Evolutionary conservation across 2,113 vertebrate genomes (phyloP).

Genomic region (Hypomesus transpacificus): DNA sequence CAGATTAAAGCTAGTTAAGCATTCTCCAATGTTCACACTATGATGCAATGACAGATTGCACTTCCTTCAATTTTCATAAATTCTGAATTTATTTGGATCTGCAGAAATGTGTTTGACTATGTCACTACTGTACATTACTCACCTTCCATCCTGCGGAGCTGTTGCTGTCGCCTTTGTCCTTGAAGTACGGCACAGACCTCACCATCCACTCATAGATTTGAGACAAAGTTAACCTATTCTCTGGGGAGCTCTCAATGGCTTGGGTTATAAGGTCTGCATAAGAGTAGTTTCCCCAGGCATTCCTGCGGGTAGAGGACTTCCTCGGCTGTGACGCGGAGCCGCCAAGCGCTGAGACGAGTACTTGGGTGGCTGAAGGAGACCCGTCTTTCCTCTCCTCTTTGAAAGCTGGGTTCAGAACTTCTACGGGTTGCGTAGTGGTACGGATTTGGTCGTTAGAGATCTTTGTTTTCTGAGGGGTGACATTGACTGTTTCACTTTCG

Average conservation of each 20-base stretch:
- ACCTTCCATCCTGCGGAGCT: conserved; percentile 98
- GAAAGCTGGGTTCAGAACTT: conserved; percentile 44
- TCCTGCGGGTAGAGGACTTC: conserved; percentile 91
- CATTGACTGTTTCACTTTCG: conserved; percentile 69
- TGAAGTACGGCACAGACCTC: conserved; percentile 96
- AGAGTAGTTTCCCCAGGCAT: conserved; percentile 97
- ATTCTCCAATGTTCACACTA: too few species aligned
- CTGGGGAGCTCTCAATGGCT: conserved; percentile 92
- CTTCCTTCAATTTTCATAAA: too few species aligned
- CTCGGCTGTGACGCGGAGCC: conserved; percentile 75
- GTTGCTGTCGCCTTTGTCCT: conserved; percentile 98
- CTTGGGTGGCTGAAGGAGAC: conserved; percentile 59
- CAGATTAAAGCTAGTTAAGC: too few species aligned
- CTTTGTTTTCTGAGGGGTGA: conserved; percentile 29
- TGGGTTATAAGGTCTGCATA: conserved; percentile 95
- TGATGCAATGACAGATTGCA: too few species aligned
- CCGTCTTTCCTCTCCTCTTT: conserved; percentile 56
- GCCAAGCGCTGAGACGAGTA: conserved; percentile 52
- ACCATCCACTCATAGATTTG: conserved; percentile 99
- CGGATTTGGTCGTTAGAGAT: background rate
- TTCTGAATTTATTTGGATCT: too few species aligned
- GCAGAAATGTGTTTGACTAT: too few species aligned
- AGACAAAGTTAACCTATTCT: conserved; percentile 91
- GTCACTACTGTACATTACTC: conserved; percentile 38
- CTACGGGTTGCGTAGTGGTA: conserved; percentile 43